Percentiles rank a stretch among this genome's conserved stretches.
Conservation (phyloP, 1,140 invertebrate species). For the Pseudoatta argentina region DNA sequence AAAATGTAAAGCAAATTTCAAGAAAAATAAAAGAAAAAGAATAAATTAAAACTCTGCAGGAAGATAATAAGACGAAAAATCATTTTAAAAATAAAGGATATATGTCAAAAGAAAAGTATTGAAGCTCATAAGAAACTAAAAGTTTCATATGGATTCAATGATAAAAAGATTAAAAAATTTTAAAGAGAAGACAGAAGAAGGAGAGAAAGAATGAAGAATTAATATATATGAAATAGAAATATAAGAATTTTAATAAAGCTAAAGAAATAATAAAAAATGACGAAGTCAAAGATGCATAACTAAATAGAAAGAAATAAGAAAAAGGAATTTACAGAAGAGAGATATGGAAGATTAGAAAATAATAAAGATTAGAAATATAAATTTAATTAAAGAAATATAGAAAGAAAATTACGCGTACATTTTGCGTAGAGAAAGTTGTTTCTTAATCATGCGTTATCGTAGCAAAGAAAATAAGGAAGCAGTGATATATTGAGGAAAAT, state of each 20-base stretch:
- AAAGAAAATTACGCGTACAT: not conserved
- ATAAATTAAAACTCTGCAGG: conserved; percentile 5
- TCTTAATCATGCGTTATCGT: not conserved
- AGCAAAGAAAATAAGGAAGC: conserved; percentile 19
- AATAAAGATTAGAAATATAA: not conserved
- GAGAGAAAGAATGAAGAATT: not conserved
- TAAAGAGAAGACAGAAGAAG: not conserved
- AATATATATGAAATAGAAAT: not conserved
- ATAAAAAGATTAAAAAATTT: not conserved
- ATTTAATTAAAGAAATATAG: conserved; percentile 30
- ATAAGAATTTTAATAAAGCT: not conserved
- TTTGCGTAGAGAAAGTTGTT: conserved; percentile 29
- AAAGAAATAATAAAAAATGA: not conserved
- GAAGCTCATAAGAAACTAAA: not conserved
- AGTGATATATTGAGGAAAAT: conserved; percentile 29
- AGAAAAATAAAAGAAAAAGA: conserved; percentile 48
- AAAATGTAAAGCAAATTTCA: not conserved
- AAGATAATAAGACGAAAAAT: not conserved
- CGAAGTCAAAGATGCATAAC: not conserved
- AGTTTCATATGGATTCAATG: not conserved
- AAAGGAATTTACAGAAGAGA: conserved; percentile 18
- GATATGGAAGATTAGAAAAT: conserved; percentile 22
- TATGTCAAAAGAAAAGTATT: conserved; percentile 5
- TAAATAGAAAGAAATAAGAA: conserved; percentile 7
- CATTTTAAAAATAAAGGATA: not conserved